Conservation (phyloP, 2,113 vertebrate species). For the Murina feae region DNA sequence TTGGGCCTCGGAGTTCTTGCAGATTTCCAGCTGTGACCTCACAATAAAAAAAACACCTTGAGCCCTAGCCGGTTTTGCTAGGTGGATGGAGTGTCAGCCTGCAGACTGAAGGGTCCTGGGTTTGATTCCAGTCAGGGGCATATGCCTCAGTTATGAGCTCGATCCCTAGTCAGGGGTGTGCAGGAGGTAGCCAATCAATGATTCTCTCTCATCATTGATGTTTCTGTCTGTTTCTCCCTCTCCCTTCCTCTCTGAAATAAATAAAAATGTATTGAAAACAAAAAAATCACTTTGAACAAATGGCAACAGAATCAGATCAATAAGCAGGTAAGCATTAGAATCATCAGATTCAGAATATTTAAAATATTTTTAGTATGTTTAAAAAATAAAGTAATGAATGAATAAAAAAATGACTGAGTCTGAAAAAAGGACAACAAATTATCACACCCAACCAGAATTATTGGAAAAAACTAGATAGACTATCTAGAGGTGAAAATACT, state of each 20-base stretch:
- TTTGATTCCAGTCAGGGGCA: too few species aligned
- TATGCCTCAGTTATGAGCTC: too few species aligned
- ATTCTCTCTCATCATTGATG: too few species aligned
- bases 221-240: too few species aligned
- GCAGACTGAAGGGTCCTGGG: too few species aligned
- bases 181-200: too few species aligned
- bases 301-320: neutral
- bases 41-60: neutral
- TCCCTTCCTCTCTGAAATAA: too few species aligned
- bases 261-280: neutral
- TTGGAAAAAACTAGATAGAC: neutral
- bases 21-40: neutral
- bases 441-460: neutral
- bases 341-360: neutral
- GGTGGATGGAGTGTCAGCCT: too few species aligned
- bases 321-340: neutral
- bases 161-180: too few species aligned
- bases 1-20: neutral
- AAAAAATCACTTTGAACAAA: neutral
- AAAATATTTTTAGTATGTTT: neutral
- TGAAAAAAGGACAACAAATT: neutral
- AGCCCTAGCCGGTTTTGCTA: too few species aligned
- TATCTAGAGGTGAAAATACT: neutral
- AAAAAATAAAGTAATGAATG: neutral
- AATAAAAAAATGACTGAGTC: neutral